phyloP scores from a whole-genome alignment of 2,888 invertebrate genomes.

The Dilophus febrilis region DNA sequence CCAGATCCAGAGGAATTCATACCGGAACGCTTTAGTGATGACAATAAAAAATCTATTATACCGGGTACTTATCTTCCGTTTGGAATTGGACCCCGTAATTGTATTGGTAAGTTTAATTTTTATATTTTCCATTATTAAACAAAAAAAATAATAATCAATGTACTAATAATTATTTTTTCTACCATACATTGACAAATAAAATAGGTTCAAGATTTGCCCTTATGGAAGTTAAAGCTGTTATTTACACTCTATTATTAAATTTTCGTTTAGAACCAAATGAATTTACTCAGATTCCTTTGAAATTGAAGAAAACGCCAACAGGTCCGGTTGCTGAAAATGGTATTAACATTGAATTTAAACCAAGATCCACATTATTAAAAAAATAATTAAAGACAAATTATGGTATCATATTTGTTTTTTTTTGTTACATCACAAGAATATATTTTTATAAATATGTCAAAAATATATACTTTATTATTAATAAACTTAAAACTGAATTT shows the following conservation, averaged over 20 bases:
- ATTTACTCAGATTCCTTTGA: conserved; percentile 17
- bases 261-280: conserved; percentile 19
- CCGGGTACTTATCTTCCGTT: conserved; percentile 36
- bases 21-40: conserved; percentile 39
- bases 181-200: too few species aligned
- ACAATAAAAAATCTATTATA: conserved; percentile 33
- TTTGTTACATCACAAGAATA: too few species aligned
- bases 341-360: neutral
- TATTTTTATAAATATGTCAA: too few species aligned
- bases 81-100: conserved; percentile 13
- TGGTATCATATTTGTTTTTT: too few species aligned
- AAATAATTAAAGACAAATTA: too few species aligned
- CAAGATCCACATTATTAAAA: too few species aligned
- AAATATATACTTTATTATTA: too few species aligned
- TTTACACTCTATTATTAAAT: conserved; percentile 17
- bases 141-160: too few species aligned
- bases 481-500: too few species aligned
- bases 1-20: conserved; percentile 38
- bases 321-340: neutral
- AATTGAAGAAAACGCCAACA: neutral
- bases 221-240: conserved; percentile 20
- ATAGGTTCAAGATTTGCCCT: conserved; percentile 20
- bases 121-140: too few species aligned
- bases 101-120: too few species aligned
- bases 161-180: too few species aligned